Conservation (phyloP, 2,797 vertebrate genomes). For the Sebastes hubbsi region DNA sequence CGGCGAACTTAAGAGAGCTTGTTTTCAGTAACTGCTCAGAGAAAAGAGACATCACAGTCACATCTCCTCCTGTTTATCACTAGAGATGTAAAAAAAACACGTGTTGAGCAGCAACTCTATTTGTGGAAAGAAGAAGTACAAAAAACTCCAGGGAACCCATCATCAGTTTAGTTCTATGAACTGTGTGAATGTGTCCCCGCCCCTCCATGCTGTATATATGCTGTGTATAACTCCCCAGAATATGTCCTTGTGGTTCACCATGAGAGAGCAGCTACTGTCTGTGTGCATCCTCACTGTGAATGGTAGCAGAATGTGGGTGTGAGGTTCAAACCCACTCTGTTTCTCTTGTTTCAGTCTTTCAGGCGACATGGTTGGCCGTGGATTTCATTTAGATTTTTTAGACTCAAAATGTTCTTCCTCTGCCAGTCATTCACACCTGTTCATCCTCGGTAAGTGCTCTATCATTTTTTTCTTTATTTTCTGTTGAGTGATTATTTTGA, state of each 20-base stretch:
- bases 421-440: background rate
- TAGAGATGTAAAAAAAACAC: background rate
- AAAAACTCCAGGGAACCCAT: background rate
- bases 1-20: background rate
- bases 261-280: background rate
- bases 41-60: background rate
- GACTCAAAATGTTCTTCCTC: background rate
- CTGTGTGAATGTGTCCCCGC: slow-evolving; percentile 27
- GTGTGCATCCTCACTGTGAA: background rate
- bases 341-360: slow-evolving; percentile 13
- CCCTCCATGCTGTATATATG: background rate
- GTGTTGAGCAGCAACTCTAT: slow-evolving; percentile 9
- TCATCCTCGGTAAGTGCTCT: slow-evolving; percentile 48
- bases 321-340: background rate
- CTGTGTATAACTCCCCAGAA: background rate
- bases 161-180: background rate
- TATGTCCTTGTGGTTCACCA: slow-evolving; percentile 15
- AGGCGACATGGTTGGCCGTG: slow-evolving; percentile 13
- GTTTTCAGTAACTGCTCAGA: background rate
- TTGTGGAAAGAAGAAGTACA: slow-evolving; percentile 54
- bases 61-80: background rate
- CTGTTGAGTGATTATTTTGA: background rate
- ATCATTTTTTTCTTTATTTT: background rate
- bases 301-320: background rate
- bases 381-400: background rate